Conservation (phyloP, 2,113 vertebrate species). For the Phylloscopus whistleri region DNA sequence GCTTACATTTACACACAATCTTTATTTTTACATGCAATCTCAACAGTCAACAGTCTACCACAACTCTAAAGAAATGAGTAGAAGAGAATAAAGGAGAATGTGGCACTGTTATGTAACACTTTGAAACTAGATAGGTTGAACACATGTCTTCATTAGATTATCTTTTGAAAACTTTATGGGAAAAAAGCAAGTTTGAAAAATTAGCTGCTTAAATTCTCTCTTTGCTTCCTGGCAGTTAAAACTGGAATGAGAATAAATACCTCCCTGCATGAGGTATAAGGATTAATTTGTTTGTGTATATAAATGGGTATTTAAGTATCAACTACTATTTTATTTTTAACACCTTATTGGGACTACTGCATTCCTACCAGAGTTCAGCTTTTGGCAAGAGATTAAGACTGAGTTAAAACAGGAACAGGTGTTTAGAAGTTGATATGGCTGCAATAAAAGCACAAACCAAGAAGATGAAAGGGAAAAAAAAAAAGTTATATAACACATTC, state of each 20-base stretch:
- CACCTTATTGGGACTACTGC: slow-evolving; percentile 9
- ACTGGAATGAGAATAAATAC: slow-evolving; percentile 45
- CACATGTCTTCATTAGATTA: background rate
- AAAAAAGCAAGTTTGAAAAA: slow-evolving; percentile 31
- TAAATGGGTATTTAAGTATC: slow-evolving; percentile 39
- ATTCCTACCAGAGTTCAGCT: slow-evolving; percentile 2
- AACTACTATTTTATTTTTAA: slow-evolving; percentile 59
- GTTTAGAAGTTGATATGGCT: slow-evolving; percentile 6
- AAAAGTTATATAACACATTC: background rate
- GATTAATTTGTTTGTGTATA: slow-evolving; percentile 54
- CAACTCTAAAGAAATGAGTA: background rate
- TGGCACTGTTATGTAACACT: background rate
- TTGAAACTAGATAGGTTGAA: background rate
- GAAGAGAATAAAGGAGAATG: background rate
- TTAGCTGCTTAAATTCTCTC: slow-evolving; percentile 27
- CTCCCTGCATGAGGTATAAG: slow-evolving; percentile 37
- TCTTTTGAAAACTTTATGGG: background rate
- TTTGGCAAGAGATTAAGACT: slow-evolving; percentile 36
- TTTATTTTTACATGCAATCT: background rate
- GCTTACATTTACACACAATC: background rate
- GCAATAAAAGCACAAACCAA: slow-evolving; percentile 5
- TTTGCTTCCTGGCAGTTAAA: slow-evolving; percentile 55
- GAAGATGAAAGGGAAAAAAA: background rate
- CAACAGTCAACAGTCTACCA: background rate
- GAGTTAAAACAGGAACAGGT: slow-evolving; percentile 38